Conservation (phyloP, 2,113 vertebrate species). For the Hippocampus guttulatus region DNA sequence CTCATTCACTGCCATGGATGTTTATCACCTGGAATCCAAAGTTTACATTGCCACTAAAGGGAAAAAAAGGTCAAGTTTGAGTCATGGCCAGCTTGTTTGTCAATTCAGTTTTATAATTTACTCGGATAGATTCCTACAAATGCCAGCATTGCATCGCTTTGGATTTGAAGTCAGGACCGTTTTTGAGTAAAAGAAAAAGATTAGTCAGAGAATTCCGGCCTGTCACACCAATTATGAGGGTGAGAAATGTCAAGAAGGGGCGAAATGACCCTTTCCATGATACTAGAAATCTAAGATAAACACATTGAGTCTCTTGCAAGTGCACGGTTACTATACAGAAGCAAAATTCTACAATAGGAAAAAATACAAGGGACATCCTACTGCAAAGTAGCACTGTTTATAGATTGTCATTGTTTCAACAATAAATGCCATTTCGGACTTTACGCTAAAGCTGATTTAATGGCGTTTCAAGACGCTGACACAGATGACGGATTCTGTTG, state of each 20-base stretch:
- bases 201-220: neutral
- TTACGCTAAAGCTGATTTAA: conserved; percentile 37
- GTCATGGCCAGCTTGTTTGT: neutral
- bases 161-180: neutral
- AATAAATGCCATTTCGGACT: conserved; percentile 8
- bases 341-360: neutral
- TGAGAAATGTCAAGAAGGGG: neutral
- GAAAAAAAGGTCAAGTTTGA: neutral
- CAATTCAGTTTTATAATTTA: neutral
- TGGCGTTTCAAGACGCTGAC: conserved; percentile 45
- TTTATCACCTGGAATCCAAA: neutral
- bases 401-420: neutral
- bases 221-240: neutral
- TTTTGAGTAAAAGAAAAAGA: neutral
- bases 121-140: too few relatives aligned
- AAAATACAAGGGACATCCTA: neutral
- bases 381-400: neutral
- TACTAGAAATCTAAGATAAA: too few relatives aligned
- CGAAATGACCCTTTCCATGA: too few relatives aligned
- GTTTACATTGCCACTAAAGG: neutral
- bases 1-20: neutral
- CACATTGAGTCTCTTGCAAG: too few relatives aligned
- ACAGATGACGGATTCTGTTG: conserved; percentile 50
- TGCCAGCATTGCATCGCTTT: too few relatives aligned
- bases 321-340: too few relatives aligned